Conservation (phyloP, 1,140 invertebrate genomes). For the Drosophila grimshawi region DNA sequence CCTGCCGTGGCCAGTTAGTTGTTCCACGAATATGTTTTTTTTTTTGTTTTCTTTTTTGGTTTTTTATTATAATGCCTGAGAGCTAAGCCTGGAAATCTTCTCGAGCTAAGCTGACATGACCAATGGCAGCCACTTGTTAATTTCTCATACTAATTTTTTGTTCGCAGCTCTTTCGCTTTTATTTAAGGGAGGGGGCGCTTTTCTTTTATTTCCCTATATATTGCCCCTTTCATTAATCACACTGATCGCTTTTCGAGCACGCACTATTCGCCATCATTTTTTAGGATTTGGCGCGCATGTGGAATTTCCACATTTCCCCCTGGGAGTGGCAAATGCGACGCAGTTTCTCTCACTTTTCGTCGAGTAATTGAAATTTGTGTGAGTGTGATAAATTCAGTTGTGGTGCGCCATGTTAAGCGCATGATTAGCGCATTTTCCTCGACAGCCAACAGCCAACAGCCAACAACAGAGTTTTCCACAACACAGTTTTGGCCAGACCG, state of each 20-base stretch:
- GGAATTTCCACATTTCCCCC: slow-evolving; percentile 49
- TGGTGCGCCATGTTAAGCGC: slow-evolving; percentile 49
- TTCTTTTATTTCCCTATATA: background rate
- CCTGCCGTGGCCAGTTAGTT: slow-evolving; percentile 12
- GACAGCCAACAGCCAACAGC: slow-evolving; percentile 13
- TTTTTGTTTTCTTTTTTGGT: slow-evolving; percentile 8
- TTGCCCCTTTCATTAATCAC: slow-evolving; percentile 73
- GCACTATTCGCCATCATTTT: slow-evolving; percentile 75
- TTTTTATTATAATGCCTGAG: slow-evolving; percentile 21
- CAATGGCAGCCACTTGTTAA: slow-evolving; percentile 78
- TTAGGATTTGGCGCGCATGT: slow-evolving; percentile 70
- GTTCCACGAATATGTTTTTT: slow-evolving; percentile 30
- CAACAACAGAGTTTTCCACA: background rate
- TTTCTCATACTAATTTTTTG: slow-evolving; percentile 67
- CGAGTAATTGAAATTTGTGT: slow-evolving; percentile 58
- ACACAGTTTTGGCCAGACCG: slow-evolving; percentile 15
- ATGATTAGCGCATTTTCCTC: slow-evolving; percentile 55
- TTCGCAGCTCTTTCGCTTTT: slow-evolving; percentile 35
- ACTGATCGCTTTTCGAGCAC: slow-evolving; percentile 78
- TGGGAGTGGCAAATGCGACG: slow-evolving; percentile 29
- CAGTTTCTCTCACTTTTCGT: slow-evolving; percentile 15
- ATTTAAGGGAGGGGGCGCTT: slow-evolving; percentile 42
- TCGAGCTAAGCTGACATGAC: slow-evolving; percentile 72
- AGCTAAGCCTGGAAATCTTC: slow-evolving; percentile 56
- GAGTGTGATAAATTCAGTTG: slow-evolving; percentile 54